Base-by-base conservation (phyloP, 2,113 vertebrate genomes). In the Oreochromis spilurus region DNA sequence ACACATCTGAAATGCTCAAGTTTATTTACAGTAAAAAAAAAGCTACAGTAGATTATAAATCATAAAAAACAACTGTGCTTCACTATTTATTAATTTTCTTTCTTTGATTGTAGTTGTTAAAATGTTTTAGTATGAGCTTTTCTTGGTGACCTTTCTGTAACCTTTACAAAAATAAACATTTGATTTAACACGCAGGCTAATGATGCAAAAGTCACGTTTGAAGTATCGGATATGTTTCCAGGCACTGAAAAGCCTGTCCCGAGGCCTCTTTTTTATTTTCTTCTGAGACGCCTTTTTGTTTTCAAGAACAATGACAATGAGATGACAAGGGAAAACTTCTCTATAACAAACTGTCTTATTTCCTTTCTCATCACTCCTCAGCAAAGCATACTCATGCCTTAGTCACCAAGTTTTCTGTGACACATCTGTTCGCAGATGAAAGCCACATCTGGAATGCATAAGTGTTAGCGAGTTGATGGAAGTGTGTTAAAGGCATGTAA, bases 361-460 rank as follows among this genome's bases (percentile, higher is more conserved):
- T 65, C 62, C 52, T 52, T 9, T 78, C 77, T 50, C 52, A 50
- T 87, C 67, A 81, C 77, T 79, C 55, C 31, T 84, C 54, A 45
- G 70, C 54, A 16, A 81, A 82, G 24, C 34, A 70, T 52, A 77
- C 29, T 77, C 45, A 77, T 86, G 53, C 45, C 11, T 11, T 19
- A 58, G 62, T 31, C 79, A 55, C 52, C 60, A 77, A 77, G 19
- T 87, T 65, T 84, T 91, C 40, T 53, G 79, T 84, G 86, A 89
- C 55, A 84, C 78, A 83, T 92, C 80, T 43, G 84, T 54, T 26
- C 83, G 82, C 16, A 84, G 83, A 92, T 88, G 38, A 92, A 91
- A 91, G 62, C 36, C 86, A 94, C 95, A 96, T 95, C 90, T 96
- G 94, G 94, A 93, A 67, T n/a, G 24, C 83, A 93, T 94, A 87